These are phyloP conservation scores for Bombus difficillimus DNA, from an alignment of 1,140 invertebrate species.

Conservation along the genomic window DNA sequence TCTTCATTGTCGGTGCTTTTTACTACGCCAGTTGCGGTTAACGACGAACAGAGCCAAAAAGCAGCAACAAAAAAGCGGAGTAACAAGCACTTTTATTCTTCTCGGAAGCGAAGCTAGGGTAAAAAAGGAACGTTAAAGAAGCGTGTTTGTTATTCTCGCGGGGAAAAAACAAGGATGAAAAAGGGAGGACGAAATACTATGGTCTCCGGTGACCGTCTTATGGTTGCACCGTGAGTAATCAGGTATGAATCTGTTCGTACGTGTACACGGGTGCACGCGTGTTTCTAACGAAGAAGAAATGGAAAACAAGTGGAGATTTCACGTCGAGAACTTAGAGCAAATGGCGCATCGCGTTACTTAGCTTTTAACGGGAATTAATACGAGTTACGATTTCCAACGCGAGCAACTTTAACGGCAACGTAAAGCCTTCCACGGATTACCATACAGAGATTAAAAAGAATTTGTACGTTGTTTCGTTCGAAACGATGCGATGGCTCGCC, in stretches of 20 bases:
- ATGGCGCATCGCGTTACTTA: slow-evolving; percentile 65
- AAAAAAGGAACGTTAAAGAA: slow-evolving; percentile 31
- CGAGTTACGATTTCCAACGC: slow-evolving; percentile 52
- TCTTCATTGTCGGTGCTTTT: slow-evolving; percentile 43
- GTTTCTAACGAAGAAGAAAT: background rate
- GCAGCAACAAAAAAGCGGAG: background rate
- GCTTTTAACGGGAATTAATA: slow-evolving; percentile 69
- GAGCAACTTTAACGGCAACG: slow-evolving; percentile 27
- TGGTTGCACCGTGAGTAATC: slow-evolving; percentile 25
- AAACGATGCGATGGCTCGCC: background rate
- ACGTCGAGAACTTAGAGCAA: slow-evolving; percentile 5
- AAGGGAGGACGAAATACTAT: background rate
- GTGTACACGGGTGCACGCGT: background rate
- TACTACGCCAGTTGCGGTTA: slow-evolving; percentile 32
- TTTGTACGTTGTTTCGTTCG: background rate
- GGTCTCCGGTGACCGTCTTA: slow-evolving; percentile 48
- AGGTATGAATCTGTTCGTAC: background rate
- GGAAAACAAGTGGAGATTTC: background rate
- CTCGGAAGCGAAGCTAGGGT: background rate
- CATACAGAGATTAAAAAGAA: slow-evolving; percentile 43
- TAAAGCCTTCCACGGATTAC: slow-evolving; percentile 47
- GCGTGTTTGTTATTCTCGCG: slow-evolving; percentile 28
- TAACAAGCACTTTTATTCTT: slow-evolving; percentile 17
- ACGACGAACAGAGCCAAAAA: slow-evolving; percentile 14
- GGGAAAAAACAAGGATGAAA: background rate